Evolutionary conservation across 2,888 invertebrate genomes (phyloP).

Genomic region (Crossocerus cetratus): DNA sequence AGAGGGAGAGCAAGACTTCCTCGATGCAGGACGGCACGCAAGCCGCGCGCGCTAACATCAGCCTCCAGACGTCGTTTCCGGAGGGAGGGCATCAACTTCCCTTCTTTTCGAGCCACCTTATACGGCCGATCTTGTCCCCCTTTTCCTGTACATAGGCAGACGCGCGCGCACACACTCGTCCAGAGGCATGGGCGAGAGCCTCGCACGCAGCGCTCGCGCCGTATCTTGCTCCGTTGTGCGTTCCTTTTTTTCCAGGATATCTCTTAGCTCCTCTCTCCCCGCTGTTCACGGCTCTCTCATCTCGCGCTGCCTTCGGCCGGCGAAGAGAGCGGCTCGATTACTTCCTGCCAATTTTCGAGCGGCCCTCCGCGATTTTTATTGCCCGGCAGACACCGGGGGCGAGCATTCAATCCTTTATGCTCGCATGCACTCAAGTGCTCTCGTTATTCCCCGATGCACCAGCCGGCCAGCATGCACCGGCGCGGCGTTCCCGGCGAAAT

Average conservation of each 20-base stretch:
- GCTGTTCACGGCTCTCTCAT: not conserved
- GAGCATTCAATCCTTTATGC: too few relatives aligned
- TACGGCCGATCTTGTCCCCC: constrained; percentile 48
- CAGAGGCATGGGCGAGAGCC: constrained; percentile 44
- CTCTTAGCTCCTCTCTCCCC: not conserved
- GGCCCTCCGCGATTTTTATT: too few relatives aligned
- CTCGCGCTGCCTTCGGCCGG: too few relatives aligned
- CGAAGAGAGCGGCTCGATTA: constrained; percentile 1
- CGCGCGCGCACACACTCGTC: constrained; percentile 19
- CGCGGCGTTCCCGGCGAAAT: too few relatives aligned
- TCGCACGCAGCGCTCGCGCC: not conserved
- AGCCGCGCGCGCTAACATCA: constrained; percentile 38
- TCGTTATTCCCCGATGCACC: too few relatives aligned
- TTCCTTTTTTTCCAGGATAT: not conserved
- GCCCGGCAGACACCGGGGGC: too few relatives aligned
- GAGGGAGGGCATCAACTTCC: constrained; percentile 50
- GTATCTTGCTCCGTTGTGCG: constrained; percentile 8
- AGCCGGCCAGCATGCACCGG: too few relatives aligned
- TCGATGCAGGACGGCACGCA: constrained; percentile 40
- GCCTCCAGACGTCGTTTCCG: constrained; percentile 51
- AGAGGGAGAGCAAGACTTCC: constrained; percentile 16
- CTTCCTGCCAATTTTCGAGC: not conserved
- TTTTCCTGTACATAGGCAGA: constrained; percentile 45
- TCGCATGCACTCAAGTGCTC: too few relatives aligned
- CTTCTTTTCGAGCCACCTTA: constrained; percentile 40